phyloP scores from a whole-genome alignment of 1,140 invertebrate species.

The Tetramorium simillimum region DNA sequence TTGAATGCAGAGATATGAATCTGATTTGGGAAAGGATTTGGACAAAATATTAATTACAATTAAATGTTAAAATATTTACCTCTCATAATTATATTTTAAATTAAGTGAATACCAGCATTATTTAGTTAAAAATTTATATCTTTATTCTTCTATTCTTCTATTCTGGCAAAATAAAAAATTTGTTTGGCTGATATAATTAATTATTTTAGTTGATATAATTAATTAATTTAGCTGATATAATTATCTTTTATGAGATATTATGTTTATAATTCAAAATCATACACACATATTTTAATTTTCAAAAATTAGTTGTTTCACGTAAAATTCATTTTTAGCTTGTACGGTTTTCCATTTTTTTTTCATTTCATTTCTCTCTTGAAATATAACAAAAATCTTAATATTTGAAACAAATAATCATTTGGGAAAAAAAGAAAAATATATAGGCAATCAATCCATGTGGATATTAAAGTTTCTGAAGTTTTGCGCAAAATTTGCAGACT shows the following conservation, averaged over 20 bases:
- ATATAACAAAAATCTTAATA: background rate
- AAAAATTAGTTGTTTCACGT: background rate
- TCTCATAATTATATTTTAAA: slow-evolving; percentile 30
- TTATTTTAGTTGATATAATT: background rate
- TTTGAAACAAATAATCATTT: background rate
- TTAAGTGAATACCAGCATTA: background rate
- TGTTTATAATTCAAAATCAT: background rate
- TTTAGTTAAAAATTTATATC: background rate
- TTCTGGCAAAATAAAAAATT: background rate
- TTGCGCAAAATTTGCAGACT: slow-evolving; percentile 9
- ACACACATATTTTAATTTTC: background rate
- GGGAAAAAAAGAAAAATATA: background rate
- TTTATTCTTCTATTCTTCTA: too few species aligned
- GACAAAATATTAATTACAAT: slow-evolving; percentile 39
- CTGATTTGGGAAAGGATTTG: slow-evolving; percentile 28
- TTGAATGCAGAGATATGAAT: background rate
- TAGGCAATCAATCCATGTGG: background rate
- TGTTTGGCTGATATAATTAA: background rate
- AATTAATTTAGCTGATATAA: background rate
- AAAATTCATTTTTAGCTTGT: background rate
- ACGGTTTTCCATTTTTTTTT: background rate
- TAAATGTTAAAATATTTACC: slow-evolving; percentile 39
- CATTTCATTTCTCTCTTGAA: background rate
- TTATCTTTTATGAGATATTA: background rate
- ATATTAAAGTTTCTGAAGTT: slow-evolving; percentile 40